These are phyloP conservation scores for Petroica traversi DNA, from an alignment of 2,113 vertebrate species.

Conservation along the genomic window DNA sequence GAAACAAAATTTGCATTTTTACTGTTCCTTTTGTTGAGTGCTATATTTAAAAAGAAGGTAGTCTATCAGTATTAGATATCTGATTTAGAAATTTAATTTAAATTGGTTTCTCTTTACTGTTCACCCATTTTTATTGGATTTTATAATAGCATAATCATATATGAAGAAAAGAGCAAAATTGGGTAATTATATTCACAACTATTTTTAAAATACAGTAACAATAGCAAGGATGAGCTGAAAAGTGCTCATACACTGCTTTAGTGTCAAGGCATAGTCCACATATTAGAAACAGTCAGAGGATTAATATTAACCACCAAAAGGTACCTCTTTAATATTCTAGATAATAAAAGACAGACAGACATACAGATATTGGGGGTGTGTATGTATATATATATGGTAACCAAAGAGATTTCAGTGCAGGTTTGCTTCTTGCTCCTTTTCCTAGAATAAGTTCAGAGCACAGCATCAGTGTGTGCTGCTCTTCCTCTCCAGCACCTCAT, in stretches of 20 bases:
- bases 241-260: background rate
- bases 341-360: background rate
- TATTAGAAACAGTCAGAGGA: background rate
- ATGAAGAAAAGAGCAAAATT: background rate
- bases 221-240: background rate
- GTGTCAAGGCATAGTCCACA: background rate
- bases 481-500: background rate
- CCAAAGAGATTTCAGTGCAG: background rate
- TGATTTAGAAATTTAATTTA: constrained; percentile 54
- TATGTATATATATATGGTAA: background rate
- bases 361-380: accelerated
- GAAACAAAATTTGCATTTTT: constrained; percentile 53
- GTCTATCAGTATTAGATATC: constrained; percentile 46
- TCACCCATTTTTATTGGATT: background rate
- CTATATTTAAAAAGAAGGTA: background rate
- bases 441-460: background rate
- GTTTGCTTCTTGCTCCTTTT: background rate
- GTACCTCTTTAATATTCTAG: background rate
- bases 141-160: constrained; percentile 13
- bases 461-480: background rate
- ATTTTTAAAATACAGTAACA: constrained; percentile 29
- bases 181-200: constrained; percentile 35
- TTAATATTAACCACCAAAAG: background rate
- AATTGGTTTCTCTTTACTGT: constrained; percentile 30
- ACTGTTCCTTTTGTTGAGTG: constrained; percentile 19